A percentile compares a stretch with the other conserved stretches of the same genome.
phyloP scores from a whole-genome alignment of 2,797 vertebrate genomes.

The Sebastes minor region DNA sequence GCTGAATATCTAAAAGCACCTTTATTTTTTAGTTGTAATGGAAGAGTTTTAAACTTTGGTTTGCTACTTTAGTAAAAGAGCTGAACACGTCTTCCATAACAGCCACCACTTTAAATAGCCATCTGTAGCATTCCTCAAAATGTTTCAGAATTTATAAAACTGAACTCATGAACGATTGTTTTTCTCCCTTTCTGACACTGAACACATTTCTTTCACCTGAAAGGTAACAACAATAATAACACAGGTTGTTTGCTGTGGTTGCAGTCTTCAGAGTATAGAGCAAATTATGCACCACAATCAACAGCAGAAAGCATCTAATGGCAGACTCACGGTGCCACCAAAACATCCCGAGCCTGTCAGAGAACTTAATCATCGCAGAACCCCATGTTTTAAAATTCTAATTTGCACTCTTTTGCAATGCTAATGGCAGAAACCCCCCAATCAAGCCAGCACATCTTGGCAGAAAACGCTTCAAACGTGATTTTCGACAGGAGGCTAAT shows the following conservation, averaged over 20 bases:
- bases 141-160: neutral
- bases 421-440: constrained; percentile 53
- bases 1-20: neutral
- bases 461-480: constrained; percentile 42
- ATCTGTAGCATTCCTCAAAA: neutral
- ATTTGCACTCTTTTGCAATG: constrained; percentile 66
- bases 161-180: neutral
- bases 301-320: constrained; percentile 52
- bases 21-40: neutral
- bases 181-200: neutral
- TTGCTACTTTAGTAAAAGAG: neutral
- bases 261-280: constrained; percentile 20
- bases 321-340: constrained; percentile 43
- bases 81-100: neutral
- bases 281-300: constrained; percentile 67
- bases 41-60: neutral
- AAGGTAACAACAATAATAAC: constrained; percentile 18
- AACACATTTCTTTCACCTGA: neutral
- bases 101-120: neutral
- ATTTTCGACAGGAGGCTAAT: constrained; percentile 59
- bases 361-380: constrained; percentile 66
- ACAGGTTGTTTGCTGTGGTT: constrained; percentile 3
- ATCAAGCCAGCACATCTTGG: constrained; percentile 34
- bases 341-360: constrained; percentile 51
- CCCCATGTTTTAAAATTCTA: constrained; percentile 59